Base-by-base conservation (phyloP, 2,113 vertebrate species). In the Oplegnathus fasciatus region DNA sequence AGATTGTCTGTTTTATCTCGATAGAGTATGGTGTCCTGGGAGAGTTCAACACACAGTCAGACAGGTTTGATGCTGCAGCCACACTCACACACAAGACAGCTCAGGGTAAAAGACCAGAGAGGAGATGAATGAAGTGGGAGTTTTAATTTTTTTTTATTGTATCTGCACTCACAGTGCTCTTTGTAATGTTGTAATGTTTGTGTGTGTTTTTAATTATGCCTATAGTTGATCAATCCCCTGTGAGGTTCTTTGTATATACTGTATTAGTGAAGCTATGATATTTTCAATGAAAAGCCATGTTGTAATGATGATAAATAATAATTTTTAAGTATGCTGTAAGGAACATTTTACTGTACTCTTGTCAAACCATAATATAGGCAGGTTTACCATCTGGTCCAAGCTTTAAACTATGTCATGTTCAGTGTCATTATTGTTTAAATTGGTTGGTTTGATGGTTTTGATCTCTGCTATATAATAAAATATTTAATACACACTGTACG, bases 81-180 rank as follows among this genome's bases (percentile, higher is more conserved):
- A 46, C 61, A 73, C 54, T 28, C 14, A 42, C 48, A 57, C 65
- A 65, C 48, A 67, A n/a, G 17, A 66, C 15, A 55, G 34, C 50
- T 74, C 73, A 66, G 46, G 61, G 26, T 30, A 52, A 22, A 71
- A 67, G 52, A 57, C 69, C 37, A 74, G 60, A 26, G 37, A 67
- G 64, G 74, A 60, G 14, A 22, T 40, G 48, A 61, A 57, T 54
- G 74, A 66, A 72, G 7, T 18, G 18, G 37, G 60, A 32, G 9
- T 52, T 75, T 54, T 32, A 1, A 22, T 48, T 13, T 0, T 37
- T 82, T 48, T 83, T 77, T 64, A 86, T 82, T 91, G 70, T 82
- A 62, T 71, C 30, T 84, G 46, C 37, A 65, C 60, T 75, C 18
- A 13, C 17, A 50, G 40, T 65, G 34, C 11, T 26, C 42, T 65